A percentile compares a stretch with the other conserved stretches of the same genome.
phyloP scores from a whole-genome alignment of 1,140 invertebrate species.

The Bombus haemorrhoidalis region DNA sequence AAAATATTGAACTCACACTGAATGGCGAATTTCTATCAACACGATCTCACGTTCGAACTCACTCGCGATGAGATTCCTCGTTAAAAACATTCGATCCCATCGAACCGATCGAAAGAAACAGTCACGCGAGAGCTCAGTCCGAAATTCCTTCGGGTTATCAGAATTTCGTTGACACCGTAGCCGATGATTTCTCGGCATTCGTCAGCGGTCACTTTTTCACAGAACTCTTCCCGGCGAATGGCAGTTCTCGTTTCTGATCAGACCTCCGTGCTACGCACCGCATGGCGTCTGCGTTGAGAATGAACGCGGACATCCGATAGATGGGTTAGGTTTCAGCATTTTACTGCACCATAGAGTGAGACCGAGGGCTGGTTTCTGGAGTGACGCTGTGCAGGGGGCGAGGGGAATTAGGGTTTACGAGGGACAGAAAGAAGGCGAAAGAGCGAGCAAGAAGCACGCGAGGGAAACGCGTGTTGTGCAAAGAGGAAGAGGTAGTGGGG shows the following conservation, averaged over 20 bases:
- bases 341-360: conserved; percentile 58
- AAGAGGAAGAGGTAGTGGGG: conserved; percentile 71
- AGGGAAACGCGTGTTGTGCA: conserved; percentile 43
- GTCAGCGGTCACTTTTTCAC: conserved; percentile 41
- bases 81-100: background rate
- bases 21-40: background rate
- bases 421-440: conserved; percentile 35
- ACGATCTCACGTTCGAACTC: background rate
- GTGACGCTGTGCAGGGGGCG: conserved; percentile 18
- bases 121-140: no score
- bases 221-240: background rate
- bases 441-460: conserved; percentile 41
- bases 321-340: conserved; percentile 78
- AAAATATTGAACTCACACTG: background rate
- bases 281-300: conserved; percentile 80
- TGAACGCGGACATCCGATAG: conserved; percentile 79
- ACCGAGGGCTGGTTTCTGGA: conserved; percentile 33
- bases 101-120: background rate
- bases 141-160: conserved; percentile 17
- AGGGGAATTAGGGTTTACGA: conserved; percentile 18
- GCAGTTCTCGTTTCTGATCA: conserved; percentile 45
- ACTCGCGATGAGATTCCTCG: background rate
- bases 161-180: background rate
- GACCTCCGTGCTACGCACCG: conserved; percentile 76
- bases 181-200: background rate